Conservation (phyloP, 1,140 invertebrate genomes). For the Drosophila bocki region DNA sequence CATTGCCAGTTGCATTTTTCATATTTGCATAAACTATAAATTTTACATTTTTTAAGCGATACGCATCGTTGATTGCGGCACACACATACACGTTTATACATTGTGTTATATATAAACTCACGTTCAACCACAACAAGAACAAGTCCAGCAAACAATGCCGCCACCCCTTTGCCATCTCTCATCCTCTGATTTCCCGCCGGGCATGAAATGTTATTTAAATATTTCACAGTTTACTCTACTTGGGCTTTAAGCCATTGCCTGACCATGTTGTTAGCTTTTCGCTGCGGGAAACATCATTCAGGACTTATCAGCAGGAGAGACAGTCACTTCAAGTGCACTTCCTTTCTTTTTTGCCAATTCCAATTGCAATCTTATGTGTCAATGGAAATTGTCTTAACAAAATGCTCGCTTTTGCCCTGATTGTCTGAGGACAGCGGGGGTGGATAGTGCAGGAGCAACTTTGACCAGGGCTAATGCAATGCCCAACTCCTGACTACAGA, state of each 20-base stretch:
- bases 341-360: conserved; percentile 38
- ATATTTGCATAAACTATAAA: conserved; percentile 84
- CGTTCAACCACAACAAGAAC: conserved; percentile 53
- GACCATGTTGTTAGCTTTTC: conserved; percentile 10
- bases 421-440: conserved; percentile 13
- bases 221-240: conserved; percentile 67
- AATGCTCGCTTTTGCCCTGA: conserved; percentile 33
- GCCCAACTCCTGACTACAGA: conserved; percentile 30
- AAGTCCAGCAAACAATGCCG: conserved; percentile 53
- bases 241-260: conserved; percentile 33
- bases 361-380: conserved; percentile 72
- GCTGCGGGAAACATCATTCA: conserved; percentile 15
- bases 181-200: conserved; percentile 25
- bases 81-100: conserved; percentile 17
- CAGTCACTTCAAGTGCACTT: conserved; percentile 51
- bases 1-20: conserved; percentile 83
- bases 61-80: conserved; percentile 80
- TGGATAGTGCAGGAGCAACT: conserved; percentile 36
- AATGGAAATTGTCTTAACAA: conserved; percentile 75
- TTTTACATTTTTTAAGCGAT: conserved; percentile 84
- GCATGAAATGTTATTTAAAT: conserved; percentile 72
- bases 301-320: conserved; percentile 25
- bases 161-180: neutral
- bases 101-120: conserved; percentile 17
- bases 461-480: conserved; percentile 60